Base-by-base conservation (phyloP, 1,140 invertebrate species). In the Metaphire vulgaris region DNA sequence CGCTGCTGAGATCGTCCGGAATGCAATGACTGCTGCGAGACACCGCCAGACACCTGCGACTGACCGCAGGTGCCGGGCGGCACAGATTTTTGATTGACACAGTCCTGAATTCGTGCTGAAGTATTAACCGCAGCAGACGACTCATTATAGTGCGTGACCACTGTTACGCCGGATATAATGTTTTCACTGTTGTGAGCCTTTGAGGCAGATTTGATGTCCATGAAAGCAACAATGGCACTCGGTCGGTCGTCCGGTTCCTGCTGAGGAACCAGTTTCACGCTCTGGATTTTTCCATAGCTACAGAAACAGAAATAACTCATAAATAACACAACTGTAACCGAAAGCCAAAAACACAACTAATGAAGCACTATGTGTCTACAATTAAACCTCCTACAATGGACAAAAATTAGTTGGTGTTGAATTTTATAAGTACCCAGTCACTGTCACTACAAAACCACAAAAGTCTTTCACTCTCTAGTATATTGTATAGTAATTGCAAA, bases 261-360 rank as follows among this genome's bases (percentile, higher is more conserved):
- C 72, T 84, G 81, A 81, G 90, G 88, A 89, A 95, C 89, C 86
- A 96, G 89, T 88, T 95, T 95, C 89, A 96, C 93, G 90, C 92
- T 95, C 89, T 96, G 93, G 88, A 96, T 93, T 89, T 93, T 93
- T 89, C 94, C 93, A 95, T 95, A 95, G 88, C 93, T 96, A 89
- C 65, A 89, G 89, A 79, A 72, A 83, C 79, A 79, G 77, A 80
- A 74, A 74, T 31, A 76, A 75, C 67, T 75, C n/a, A n/a, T 12
- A 75, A 30, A 33, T 67, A 31, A 26, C 32, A 30, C 15, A 56
- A 1, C 15, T 1, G 15, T 33, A 33, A 30, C n/a, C 21, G 33
- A 41, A 41, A 12, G 56, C 33, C 0, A 16, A 33, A 21, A 72
- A 33, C n/a, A 33, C 32, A 33, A n/a, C n/a, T n/a, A n/a, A n/a